phyloP scores from a whole-genome alignment of 1,140 invertebrate genomes.

The Temnothorax curvispinosus region DNA sequence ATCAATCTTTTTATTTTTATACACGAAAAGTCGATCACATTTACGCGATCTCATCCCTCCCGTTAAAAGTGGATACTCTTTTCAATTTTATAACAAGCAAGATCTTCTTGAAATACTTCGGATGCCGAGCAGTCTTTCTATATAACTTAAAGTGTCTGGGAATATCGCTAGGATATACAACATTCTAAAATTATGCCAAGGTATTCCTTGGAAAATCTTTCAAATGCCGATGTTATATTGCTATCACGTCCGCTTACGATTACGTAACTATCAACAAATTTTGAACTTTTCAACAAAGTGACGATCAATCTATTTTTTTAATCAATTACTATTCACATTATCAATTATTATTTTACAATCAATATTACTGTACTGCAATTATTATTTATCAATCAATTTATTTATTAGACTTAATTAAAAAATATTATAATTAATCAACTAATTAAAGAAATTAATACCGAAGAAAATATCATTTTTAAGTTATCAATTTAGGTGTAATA shows the following conservation, averaged over 20 bases:
- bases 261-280: background rate
- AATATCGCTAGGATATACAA: conserved; percentile 20
- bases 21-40: background rate
- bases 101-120: conserved; percentile 29
- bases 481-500: background rate
- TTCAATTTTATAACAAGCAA: conserved; percentile 46
- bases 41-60: background rate
- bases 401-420: no score
- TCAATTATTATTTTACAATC: no score
- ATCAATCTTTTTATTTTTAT: conserved; percentile 38
- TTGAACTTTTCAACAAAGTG: background rate
- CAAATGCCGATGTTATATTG: conserved; percentile 15
- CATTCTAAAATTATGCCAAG: conserved; percentile 63
- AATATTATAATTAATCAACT: background rate
- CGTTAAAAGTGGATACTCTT: background rate
- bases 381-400: no score
- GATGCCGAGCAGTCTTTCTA: conserved; percentile 44
- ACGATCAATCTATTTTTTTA: background rate
- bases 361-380: no score
- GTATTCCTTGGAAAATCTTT: conserved; percentile 54
- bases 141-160: conserved; percentile 44
- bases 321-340: no score
- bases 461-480: background rate
- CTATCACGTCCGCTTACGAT: background rate
- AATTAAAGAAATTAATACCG: background rate